Evolutionary conservation across 2,888 invertebrate species (phyloP), one percentile per base, ranked within the genome.

Genomic region (Dasysyrphus albostriatus): DNA sequence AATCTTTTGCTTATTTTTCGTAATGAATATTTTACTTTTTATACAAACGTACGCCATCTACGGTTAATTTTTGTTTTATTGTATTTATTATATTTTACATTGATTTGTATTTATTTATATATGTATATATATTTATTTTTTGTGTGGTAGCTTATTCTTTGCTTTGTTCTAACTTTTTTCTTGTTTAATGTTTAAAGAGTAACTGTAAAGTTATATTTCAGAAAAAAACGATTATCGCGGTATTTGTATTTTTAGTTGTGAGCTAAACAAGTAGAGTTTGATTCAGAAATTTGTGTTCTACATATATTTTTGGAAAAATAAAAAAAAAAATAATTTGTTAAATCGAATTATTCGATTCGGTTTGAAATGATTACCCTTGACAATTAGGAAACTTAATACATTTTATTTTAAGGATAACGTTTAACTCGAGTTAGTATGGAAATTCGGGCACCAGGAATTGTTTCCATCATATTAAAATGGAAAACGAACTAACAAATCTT

Each of bases 1-100:
- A 73, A 73, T 73, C 58, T 65, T 83, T 83, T 80, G 37, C 72
- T 84, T 84, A 70, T 67, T 70, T 74, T 69, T 63, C 69, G 44
- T 72, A 67, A 67, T 72, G 70, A 80, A 80, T 80, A 76, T 77
- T 76, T 72, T 59, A 58, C 32, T 81, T 80, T 84, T 77, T 81
- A 56, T 85, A 85, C 84, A 85, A 76, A 76, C 81, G 77, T 85
- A 85, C 58, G 81, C 73, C 85, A 77, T 77, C 73, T 85, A 70
- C 73, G 81, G 73, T 77, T 76, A 75, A 47, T 69, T 70, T 42
- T 37, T 74, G 51, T 70, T 32, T 34, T 80, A 80, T 65, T 78
- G 47, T 80, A 79, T 84, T 76, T 80, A 76, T 65, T 78, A 63
- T 80, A 79, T 84, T 76, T 80, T 84, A 80, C 80, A 80, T 47